These are phyloP conservation scores for Perca schrenkii DNA, from an alignment of 2,113 vertebrate species.

Conservation along the genomic window DNA sequence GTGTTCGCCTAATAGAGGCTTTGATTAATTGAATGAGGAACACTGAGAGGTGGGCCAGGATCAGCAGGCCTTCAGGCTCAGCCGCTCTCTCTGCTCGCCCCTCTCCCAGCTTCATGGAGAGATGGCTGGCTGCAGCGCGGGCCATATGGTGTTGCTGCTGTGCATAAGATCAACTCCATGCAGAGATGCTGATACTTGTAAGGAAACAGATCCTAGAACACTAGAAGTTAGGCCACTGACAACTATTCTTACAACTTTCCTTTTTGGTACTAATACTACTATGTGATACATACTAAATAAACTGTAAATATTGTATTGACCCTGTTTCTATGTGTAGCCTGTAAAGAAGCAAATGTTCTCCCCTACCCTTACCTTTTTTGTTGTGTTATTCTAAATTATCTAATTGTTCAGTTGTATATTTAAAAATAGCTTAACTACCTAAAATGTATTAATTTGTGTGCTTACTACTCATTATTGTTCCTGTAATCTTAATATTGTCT, in stretches of 20 bases:
- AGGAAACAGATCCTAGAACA: background rate
- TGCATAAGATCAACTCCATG: conserved; percentile 29
- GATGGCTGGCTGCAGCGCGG: conserved; percentile 8
- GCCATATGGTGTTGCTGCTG: conserved; percentile 58
- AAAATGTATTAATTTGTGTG: background rate
- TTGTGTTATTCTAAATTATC: background rate
- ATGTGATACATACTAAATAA: too few species aligned
- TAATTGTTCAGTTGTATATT: background rate
- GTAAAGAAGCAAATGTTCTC: too few species aligned
- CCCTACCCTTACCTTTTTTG: background rate
- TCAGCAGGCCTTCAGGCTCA: conserved; percentile 41
- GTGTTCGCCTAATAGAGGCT: conserved; percentile 48
- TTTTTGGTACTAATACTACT: too few species aligned
- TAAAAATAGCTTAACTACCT: background rate
- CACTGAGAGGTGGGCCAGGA: conserved; percentile 47
- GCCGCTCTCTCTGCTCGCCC: conserved; percentile 8
- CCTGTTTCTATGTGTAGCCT: too few species aligned
- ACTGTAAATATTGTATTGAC: too few species aligned
- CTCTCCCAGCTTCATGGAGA: conserved; percentile 3
- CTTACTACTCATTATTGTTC: background rate
- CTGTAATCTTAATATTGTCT: background rate
- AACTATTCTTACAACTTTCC: background rate
- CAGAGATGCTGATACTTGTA: conserved; percentile 3
- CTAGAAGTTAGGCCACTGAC: background rate
- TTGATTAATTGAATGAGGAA: conserved; percentile 63